Evolutionary conservation across 35 echinoderm and acorn worm genomes (phyloP).

Genomic region (Ophioderma brevispina): DNA sequence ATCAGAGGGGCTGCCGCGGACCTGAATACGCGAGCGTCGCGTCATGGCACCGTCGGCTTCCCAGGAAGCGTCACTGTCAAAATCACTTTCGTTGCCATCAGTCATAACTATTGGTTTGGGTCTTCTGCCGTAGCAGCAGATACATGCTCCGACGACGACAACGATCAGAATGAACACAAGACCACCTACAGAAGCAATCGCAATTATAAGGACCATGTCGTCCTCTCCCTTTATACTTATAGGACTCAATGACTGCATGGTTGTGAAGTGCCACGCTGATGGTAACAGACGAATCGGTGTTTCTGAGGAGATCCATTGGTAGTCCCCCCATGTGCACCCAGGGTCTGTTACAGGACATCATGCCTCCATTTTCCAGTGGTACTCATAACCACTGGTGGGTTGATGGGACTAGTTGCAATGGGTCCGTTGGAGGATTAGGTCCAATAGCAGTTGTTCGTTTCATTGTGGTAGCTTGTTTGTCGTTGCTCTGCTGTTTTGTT

Average conservation of each 20-base stretch:
- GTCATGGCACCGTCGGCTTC: neutral
- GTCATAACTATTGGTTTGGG: neutral
- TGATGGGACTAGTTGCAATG: neutral
- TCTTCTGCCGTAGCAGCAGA: neutral
- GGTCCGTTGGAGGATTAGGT: neutral
- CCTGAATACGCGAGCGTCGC: neutral
- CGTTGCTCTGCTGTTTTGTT: too few relatives aligned
- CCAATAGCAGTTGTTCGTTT: neutral
- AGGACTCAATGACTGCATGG: too few relatives aligned
- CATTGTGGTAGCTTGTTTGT: neutral
- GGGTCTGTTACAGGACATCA: too few relatives aligned
- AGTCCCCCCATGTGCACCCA: neutral
- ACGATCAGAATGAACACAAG: neutral
- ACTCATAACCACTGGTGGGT: neutral
- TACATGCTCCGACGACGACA: neutral
- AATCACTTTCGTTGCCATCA: neutral
- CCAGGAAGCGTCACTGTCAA: neutral
- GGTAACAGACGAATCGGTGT: neutral
- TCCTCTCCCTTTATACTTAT: too few relatives aligned
- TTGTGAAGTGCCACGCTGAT: too few relatives aligned
- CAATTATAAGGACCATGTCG: neutral
- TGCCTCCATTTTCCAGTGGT: too few relatives aligned
- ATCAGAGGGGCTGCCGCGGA: neutral
- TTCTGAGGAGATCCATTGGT: neutral
- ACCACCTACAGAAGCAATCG: neutral